Evolutionary conservation across 2,888 invertebrate species (phyloP), one percentile per base, ranked within the genome.

Genomic region (Aelia acuminata): DNA sequence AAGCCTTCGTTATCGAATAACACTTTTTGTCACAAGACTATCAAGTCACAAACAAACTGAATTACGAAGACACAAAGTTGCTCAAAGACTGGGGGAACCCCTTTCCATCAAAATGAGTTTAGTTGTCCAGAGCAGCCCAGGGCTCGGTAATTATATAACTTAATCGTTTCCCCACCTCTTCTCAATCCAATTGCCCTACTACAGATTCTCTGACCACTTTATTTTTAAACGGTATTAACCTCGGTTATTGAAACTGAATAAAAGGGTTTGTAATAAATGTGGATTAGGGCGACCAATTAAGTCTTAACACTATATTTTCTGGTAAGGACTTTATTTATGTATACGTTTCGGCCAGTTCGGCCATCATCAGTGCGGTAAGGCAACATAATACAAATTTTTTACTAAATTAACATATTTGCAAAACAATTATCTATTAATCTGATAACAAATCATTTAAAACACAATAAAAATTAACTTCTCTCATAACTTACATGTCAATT

Each of bases 21-120:
- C 63, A 70, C 31, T 70, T 70, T 70, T 70, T 70, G 63, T 70
- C 35, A 35, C 35, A 35, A 35, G 31, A 35, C 5, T 70, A 70
- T 70, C 63, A 35, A 70, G 63, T 70, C 63, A 70, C 63, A 70
- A 70, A 70, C 63, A 70, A 70, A 70, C 63, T 70, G 63, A 70
- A 70, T 70, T 70, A 70, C 63, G 63, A 70, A 70, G 18, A 35
- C 63, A 35, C 63, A 35, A 57, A 57, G 31, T 70, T 70, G 18
- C 35, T 70, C 63, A 70, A 70, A 70, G 63, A 70, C 63, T 31
- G 20, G n/a, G n/a, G n/a, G 26, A 13, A 26, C 15, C 35, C 35
- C 63, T 20, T 70, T 35, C 35, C 63, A 70, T 35, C 63, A 35
- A 70, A 70, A 70, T 70, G 35, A 70, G 63, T 70, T 70, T 70